Conservation (phyloP, 2,888 invertebrate species). For the Ecdyonurus torrentis region DNA sequence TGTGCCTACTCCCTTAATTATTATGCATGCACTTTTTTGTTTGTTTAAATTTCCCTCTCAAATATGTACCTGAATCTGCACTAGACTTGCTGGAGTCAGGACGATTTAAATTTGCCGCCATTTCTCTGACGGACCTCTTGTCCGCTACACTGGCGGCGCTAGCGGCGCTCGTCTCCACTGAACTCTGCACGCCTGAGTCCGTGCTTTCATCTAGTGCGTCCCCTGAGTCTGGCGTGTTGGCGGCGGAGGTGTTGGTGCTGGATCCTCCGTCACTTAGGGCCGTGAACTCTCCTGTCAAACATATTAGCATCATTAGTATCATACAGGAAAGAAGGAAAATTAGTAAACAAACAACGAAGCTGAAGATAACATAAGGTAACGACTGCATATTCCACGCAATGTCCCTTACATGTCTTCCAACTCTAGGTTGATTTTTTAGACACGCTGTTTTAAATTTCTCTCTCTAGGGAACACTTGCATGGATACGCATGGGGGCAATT, state of each 20-base stretch:
- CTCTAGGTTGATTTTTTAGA: too few relatives aligned
- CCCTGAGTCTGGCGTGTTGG: slow-evolving; percentile 39
- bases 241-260: slow-evolving; percentile 41
- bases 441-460: too few relatives aligned
- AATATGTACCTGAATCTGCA: slow-evolving; percentile 4
- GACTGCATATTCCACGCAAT: too few relatives aligned
- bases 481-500: slow-evolving; percentile 11
- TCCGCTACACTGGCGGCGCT: slow-evolving; percentile 26
- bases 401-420: too few relatives aligned
- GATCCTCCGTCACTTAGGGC: slow-evolving; percentile 40
- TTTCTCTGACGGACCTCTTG: slow-evolving; percentile 33
- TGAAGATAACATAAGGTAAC: neutral
- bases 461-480: too few relatives aligned
- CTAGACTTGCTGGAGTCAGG: slow-evolving; percentile 7
- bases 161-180: slow-evolving; percentile 8
- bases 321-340: too few relatives aligned
- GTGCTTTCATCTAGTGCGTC: slow-evolving; percentile 38
- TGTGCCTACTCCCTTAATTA: too few relatives aligned
- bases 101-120: slow-evolving; percentile 31
- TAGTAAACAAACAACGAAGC: too few relatives aligned
- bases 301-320: too few relatives aligned
- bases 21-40: too few relatives aligned
- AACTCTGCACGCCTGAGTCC: slow-evolving; percentile 23
- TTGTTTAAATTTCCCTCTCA: too few relatives aligned
- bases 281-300: slow-evolving; percentile 30